A percentile compares a stretch with the other conserved stretches of the same genome.
These are phyloP conservation scores for Oenanthe melanoleuca DNA, from an alignment of 2,113 vertebrate species.

Conservation along the genomic window DNA sequence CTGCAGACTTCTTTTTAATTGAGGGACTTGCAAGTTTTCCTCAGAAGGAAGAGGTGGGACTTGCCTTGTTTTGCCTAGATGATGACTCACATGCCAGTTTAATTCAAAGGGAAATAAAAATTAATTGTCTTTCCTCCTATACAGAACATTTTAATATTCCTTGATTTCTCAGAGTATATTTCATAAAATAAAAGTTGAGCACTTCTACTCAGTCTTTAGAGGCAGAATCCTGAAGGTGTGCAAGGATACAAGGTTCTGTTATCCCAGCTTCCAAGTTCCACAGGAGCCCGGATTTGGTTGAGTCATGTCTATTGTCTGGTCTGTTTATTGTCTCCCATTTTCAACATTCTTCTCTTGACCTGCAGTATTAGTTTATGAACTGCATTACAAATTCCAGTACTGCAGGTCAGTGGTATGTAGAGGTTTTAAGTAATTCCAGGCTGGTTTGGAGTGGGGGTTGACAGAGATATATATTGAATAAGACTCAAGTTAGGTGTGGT, in stretches of 20 bases:
- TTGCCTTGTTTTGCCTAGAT: neutral
- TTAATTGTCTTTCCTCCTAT: neutral
- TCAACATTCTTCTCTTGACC: constrained; percentile 65
- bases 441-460: constrained; percentile 55
- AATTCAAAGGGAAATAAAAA: constrained; percentile 3
- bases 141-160: neutral
- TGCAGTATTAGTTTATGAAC: constrained; percentile 58
- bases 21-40: neutral
- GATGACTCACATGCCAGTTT: neutral
- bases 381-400: constrained; percentile 59
- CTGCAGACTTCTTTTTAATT: neutral
- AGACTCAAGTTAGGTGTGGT: constrained; percentile 44
- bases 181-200: neutral
- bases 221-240: neutral
- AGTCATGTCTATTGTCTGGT: neutral
- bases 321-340: constrained; percentile 69
- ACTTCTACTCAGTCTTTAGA: neutral
- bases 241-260: neutral
- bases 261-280: constrained; percentile 25
- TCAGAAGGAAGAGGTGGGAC: neutral
- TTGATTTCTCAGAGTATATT: neutral
- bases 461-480: constrained; percentile 42
- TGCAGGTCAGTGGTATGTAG: constrained; percentile 39
- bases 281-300: constrained; percentile 23
- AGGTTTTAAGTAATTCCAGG: constrained; percentile 62